Evolutionary conservation across 2,113 vertebrate species (phyloP).

Genomic region (Chinchilla lanigera): DNA sequence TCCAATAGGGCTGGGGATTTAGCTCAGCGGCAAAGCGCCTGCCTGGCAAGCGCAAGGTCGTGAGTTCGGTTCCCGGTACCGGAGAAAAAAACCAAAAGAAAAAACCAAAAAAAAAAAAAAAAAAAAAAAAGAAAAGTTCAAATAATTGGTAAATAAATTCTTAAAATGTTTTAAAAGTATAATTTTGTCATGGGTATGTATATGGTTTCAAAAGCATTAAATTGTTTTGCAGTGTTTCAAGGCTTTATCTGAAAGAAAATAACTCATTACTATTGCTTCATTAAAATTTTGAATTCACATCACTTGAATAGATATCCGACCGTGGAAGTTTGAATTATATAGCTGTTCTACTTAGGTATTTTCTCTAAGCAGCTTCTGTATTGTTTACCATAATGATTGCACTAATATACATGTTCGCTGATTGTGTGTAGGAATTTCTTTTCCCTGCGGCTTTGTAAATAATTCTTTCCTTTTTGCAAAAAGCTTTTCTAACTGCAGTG

Average conservation of each 20-base stretch:
- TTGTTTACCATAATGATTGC: accelerated
- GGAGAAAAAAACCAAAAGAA: too few species aligned
- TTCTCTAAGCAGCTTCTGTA: neutral
- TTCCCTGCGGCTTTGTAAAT: neutral
- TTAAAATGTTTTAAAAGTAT: neutral
- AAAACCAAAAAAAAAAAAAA: too few species aligned
- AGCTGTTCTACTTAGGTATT: neutral
- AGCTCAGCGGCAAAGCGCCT: too few species aligned
- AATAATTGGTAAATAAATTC: neutral
- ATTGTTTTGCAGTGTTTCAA: neutral
- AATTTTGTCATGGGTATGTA: neutral
- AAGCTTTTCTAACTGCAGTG: neutral
- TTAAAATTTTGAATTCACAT: neutral
- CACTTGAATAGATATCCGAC: neutral
- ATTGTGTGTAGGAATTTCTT: neutral
- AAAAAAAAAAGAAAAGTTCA: neutral
- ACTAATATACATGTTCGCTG: neutral
- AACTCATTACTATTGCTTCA: neutral
- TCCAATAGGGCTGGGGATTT: neutral
- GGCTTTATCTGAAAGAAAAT: neutral
- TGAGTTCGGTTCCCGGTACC: too few species aligned
- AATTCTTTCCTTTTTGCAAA: too few species aligned
- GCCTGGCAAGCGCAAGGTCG: too few species aligned
- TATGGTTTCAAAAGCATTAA: neutral
- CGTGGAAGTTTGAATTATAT: neutral